Conservation (phyloP, 2,888 invertebrate species). For the Brachylomia viminalis region DNA sequence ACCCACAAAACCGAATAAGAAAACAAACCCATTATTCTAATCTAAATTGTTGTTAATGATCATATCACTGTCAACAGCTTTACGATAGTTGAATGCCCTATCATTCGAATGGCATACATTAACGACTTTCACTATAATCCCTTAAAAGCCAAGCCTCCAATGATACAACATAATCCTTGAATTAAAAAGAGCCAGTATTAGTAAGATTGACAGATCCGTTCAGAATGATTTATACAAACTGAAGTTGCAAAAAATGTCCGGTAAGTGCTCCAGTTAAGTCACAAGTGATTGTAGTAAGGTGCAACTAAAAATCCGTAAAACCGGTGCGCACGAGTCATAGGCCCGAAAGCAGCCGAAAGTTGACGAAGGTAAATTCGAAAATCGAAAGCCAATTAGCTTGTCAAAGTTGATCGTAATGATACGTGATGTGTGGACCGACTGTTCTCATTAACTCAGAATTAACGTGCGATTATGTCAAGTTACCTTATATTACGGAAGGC, state of each 20-base stretch:
- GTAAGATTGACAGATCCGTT: conserved; percentile 79
- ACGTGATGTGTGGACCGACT: conserved; percentile 58
- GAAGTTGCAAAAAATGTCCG: conserved; percentile 73
- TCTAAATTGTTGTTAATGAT: conserved; percentile 18
- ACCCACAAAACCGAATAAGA: not conserved
- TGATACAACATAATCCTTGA: conserved; percentile 73
- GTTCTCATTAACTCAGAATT: conserved; percentile 68
- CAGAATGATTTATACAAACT: conserved; percentile 64
- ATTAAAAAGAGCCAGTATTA: conserved; percentile 62
- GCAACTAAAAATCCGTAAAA: conserved; percentile 72
- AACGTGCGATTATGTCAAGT: conserved; percentile 49
- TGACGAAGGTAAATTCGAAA: conserved; percentile 60
- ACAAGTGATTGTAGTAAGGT: conserved; percentile 77
- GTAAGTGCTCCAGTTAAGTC: conserved; percentile 80
- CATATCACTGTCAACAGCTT: conserved; percentile 47
- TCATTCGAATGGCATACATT: conserved; percentile 62
- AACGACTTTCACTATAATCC: conserved; percentile 78
- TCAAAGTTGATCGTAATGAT: conserved; percentile 71
- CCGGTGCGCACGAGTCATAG: conserved; percentile 65
- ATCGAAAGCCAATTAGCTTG: conserved; percentile 72
- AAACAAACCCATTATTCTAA: not conserved
- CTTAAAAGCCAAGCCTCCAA: conserved; percentile 66
- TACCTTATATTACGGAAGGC: conserved; percentile 33
- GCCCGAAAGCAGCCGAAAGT: conserved; percentile 61
- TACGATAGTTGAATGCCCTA: conserved; percentile 24